These are phyloP conservation scores for Calidris pugnax DNA, from an alignment of 2,113 vertebrate genomes.

Conservation along the genomic window DNA sequence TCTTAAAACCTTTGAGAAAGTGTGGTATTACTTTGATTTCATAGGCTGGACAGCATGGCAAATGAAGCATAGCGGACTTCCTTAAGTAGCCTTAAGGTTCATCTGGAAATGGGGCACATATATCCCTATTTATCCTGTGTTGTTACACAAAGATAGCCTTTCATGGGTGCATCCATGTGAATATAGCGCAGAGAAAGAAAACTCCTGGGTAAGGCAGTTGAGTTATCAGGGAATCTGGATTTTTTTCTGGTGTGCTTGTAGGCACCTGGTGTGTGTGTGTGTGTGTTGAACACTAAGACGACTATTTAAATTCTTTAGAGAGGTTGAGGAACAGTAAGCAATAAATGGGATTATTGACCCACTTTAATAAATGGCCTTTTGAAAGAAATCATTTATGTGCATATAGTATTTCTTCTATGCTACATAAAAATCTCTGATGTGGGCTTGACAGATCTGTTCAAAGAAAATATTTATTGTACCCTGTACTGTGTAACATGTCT, in stretches of 20 bases:
- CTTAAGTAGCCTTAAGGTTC: background rate
- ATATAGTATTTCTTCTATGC: background rate
- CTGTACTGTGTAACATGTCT: background rate
- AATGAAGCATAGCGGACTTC: background rate
- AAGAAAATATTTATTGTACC: slow-evolving; percentile 22
- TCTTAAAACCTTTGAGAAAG: slow-evolving; percentile 7
- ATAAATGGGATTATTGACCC: background rate
- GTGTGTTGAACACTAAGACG: background rate
- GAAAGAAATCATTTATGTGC: background rate
- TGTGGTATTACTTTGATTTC: slow-evolving; percentile 12
- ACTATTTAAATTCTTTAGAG: background rate
- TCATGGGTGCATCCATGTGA: background rate
- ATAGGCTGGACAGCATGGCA: background rate
- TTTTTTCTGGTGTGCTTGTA: background rate
- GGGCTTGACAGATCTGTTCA: background rate
- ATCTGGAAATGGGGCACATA: background rate
- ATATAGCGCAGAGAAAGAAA: background rate
- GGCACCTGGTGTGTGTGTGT: background rate
- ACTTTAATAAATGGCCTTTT: slow-evolving; percentile 16
- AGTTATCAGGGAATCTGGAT: background rate
- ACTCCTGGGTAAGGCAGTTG: background rate
- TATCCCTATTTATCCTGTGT: background rate
- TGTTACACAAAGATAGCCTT: background rate
- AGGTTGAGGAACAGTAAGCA: background rate
- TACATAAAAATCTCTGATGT: background rate